phyloP scores from a whole-genome alignment of 2,888 invertebrate species.

The Anagyrus pseudococci region DNA sequence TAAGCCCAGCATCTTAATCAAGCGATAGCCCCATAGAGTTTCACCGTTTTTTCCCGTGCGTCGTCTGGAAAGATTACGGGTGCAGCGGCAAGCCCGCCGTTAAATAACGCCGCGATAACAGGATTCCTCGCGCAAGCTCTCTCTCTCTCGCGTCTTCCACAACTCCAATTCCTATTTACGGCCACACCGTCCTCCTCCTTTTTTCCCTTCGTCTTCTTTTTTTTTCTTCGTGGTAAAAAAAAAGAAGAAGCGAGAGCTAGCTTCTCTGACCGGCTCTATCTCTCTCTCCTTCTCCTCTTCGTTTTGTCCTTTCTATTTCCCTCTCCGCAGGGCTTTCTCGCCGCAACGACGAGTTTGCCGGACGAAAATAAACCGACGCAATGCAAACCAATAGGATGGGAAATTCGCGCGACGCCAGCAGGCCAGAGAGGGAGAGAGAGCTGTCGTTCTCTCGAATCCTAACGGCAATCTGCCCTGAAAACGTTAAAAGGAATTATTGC shows the following conservation, averaged over 20 bases:
- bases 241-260: constrained; percentile 11
- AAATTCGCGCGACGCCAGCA: constrained; percentile 34
- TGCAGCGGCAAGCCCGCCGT: constrained; percentile 11
- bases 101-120: constrained; percentile 40
- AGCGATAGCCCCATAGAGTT: too few relatives aligned
- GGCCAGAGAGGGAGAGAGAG: constrained; percentile 10
- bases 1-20: too few relatives aligned
- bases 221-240: not conserved
- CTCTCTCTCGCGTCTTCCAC: constrained; percentile 4
- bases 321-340: not conserved
- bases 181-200: constrained; percentile 18
- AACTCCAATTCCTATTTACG: constrained; percentile 39
- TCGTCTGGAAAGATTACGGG: too few relatives aligned
- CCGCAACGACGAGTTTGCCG: not conserved
- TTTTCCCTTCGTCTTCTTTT: constrained; percentile 10
- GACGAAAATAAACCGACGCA: not conserved
- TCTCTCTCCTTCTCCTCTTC: not conserved
- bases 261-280: too few relatives aligned
- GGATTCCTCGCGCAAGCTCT: constrained; percentile 25
- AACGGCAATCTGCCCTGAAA: not conserved
- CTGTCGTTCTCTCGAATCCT: constrained; percentile 2
- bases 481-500: constrained; percentile 21
- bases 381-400: constrained; percentile 31
- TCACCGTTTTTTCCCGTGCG: too few relatives aligned
- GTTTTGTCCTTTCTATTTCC: not conserved